Conservation (phyloP, 2,888 invertebrate species). For the Caradrina clavipalpis region DNA sequence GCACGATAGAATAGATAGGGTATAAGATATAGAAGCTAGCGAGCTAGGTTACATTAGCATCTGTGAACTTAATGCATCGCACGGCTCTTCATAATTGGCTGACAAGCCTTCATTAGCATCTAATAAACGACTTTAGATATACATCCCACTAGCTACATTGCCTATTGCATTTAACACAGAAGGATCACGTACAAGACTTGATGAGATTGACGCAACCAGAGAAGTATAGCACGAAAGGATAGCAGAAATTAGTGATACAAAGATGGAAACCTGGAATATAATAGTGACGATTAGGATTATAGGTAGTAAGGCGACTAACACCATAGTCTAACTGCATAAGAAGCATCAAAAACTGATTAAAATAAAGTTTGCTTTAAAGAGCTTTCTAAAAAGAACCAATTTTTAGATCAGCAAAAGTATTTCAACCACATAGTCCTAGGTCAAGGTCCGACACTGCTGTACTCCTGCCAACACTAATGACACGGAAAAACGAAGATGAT, state of each 20-base stretch:
- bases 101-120: conserved; percentile 7
- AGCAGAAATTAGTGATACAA: too few relatives aligned
- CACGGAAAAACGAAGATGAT: not conserved
- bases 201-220: not conserved
- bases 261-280: not conserved
- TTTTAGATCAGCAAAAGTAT: conserved; percentile 7
- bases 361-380: not conserved
- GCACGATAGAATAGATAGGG: not conserved
- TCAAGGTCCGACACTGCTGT: not conserved
- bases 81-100: conserved; percentile 3
- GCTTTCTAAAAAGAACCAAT: conserved; percentile 11
- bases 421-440: not conserved
- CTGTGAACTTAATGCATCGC: conserved; percentile 1
- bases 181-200: not conserved
- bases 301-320: not conserved
- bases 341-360: conserved; percentile 25
- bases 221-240: not conserved
- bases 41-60: not conserved
- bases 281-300: not conserved
- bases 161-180: not conserved
- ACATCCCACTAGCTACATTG: not conserved
- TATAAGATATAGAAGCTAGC: not conserved
- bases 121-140: not conserved
- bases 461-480: not conserved
- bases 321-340: not conserved